phyloP scores from a whole-genome alignment of 1,140 invertebrate species.

The Subanguina moxae region DNA sequence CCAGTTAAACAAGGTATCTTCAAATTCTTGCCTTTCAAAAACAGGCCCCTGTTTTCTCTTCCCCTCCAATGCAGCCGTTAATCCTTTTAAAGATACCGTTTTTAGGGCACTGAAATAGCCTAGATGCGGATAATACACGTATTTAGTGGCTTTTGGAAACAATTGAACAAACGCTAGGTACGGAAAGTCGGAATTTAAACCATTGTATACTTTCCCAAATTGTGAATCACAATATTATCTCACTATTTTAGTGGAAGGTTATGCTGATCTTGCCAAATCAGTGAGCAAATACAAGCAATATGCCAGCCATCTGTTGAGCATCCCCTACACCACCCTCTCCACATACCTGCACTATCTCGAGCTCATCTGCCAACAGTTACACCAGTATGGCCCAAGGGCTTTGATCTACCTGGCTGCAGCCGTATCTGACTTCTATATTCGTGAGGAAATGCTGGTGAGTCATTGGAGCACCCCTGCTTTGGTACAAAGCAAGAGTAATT shows the following conservation, averaged over 20 bases:
- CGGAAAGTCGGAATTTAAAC: neutral
- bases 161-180: constrained; percentile 1
- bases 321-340: constrained; percentile 66
- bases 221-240: neutral
- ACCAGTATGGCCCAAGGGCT: constrained; percentile 68
- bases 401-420: constrained; percentile 91
- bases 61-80: too few relatives aligned
- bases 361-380: constrained; percentile 70
- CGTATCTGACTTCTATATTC: constrained; percentile 97
- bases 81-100: too few relatives aligned
- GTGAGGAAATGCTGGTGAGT: constrained; percentile 80
- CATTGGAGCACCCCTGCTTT: constrained; percentile 2
- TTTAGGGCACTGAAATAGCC: too few relatives aligned
- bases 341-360: constrained; percentile 89
- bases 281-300: constrained; percentile 30
- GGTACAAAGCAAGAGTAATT: too few relatives aligned
- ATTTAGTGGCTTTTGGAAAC: constrained; percentile 16
- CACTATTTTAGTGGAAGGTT: constrained; percentile 61
- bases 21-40: too few relatives aligned
- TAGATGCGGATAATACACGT: too few relatives aligned
- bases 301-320: constrained; percentile 22
- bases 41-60: too few relatives aligned
- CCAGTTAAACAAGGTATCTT: too few relatives aligned
- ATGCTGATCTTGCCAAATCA: constrained; percentile 58
- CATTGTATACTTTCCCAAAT: neutral